A percentile compares a stretch with the other conserved stretches of the same genome.
Conservation (phyloP, 2,888 invertebrate species). For the Andrena minutula region DNA sequence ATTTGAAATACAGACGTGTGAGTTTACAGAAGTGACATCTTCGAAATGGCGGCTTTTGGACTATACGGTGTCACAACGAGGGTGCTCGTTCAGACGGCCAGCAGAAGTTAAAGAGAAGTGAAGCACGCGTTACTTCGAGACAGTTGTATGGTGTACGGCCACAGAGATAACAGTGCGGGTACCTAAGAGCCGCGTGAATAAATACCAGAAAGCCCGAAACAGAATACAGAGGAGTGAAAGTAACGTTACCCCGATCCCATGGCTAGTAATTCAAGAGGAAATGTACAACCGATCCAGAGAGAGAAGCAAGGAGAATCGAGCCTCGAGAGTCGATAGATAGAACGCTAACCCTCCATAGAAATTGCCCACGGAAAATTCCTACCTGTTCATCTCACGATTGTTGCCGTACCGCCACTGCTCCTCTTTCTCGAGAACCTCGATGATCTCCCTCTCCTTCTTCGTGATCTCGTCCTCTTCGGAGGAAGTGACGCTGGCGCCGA, state of each 20-base stretch:
- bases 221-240: slow-evolving; percentile 1
- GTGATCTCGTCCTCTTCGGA: slow-evolving; percentile 91
- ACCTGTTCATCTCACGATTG: slow-evolving; percentile 81
- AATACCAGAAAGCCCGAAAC: slow-evolving; percentile 22
- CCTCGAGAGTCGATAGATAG: slow-evolving; percentile 20
- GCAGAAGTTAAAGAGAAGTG: slow-evolving; percentile 20
- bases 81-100: slow-evolving; percentile 17
- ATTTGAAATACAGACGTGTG: neutral
- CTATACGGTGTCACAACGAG: slow-evolving; percentile 10
- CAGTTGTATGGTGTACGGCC: neutral
- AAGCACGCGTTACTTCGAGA: slow-evolving; percentile 19
- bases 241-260: slow-evolving; percentile 11
- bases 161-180: neutral
- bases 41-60: slow-evolving; percentile 27
- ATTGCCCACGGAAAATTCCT: slow-evolving; percentile 44
- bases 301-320: slow-evolving; percentile 18
- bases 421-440: slow-evolving; percentile 88
- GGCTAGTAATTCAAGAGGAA: slow-evolving; percentile 6
- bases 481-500: slow-evolving; percentile 90
- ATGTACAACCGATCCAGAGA: slow-evolving; percentile 25
- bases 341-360: slow-evolving; percentile 30
- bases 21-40: neutral
- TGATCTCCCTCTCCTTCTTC: slow-evolving; percentile 89
- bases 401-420: slow-evolving; percentile 87
- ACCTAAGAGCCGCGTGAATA: slow-evolving; percentile 9